Evolutionary conservation across 2,888 invertebrate genomes (phyloP).

Genomic region (Pandemis corylana): DNA sequence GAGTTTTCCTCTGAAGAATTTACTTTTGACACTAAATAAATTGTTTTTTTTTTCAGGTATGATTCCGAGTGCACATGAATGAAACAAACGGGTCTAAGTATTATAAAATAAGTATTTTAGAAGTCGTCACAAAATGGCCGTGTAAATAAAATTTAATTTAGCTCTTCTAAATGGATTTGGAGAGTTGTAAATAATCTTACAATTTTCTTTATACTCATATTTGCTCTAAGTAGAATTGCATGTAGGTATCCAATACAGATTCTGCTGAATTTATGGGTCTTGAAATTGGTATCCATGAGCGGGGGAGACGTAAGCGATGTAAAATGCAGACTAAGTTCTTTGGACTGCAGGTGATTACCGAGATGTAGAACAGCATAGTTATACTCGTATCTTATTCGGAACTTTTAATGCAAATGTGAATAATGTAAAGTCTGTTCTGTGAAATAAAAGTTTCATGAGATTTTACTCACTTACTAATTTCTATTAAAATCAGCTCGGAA

Average conservation of each 20-base stretch:
- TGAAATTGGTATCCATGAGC: slow-evolving; percentile 33
- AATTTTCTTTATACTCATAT: slow-evolving; percentile 15
- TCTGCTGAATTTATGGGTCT: slow-evolving; percentile 32
- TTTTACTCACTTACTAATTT: background rate
- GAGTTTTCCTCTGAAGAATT: background rate
- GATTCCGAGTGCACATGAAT: background rate
- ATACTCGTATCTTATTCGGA: background rate
- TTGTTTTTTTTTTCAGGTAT: slow-evolving; percentile 30
- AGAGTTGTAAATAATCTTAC: background rate
- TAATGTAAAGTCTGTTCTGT: background rate
- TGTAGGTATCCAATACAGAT: slow-evolving; percentile 19
- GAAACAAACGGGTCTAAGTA: slow-evolving; percentile 9
- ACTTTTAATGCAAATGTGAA: background rate
- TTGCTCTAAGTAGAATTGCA: slow-evolving; percentile 1
- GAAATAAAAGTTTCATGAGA: slow-evolving; percentile 1
- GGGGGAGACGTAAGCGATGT: slow-evolving; percentile 21
- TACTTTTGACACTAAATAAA: background rate
- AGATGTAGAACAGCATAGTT: slow-evolving; percentile 35
- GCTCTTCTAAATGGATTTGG: background rate
- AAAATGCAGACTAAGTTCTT: slow-evolving; percentile 30
- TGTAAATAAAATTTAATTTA: background rate
- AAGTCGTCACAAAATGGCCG: slow-evolving; percentile 24
- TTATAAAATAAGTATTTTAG: background rate
- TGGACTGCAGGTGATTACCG: slow-evolving; percentile 17
- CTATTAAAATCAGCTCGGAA: background rate